Percentiles rank a stretch among this genome's conserved stretches.
Evolutionary conservation across 2,797 vertebrate genomes (phyloP).

Genomic region (Lepidocolaptes lacrymiger): DNA sequence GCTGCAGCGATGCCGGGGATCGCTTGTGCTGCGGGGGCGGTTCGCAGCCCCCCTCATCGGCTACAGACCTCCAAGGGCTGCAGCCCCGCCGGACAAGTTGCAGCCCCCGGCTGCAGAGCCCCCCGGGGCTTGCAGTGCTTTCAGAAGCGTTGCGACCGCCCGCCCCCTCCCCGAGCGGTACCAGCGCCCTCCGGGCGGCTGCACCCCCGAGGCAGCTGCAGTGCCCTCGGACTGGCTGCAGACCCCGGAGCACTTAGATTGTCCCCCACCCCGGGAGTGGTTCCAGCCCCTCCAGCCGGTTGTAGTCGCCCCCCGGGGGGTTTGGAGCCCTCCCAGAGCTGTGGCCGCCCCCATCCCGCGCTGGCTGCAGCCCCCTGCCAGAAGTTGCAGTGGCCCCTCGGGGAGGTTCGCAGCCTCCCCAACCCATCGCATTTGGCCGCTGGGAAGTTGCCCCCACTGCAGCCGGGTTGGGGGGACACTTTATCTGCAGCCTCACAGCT

Average conservation of each 20-base stretch:
- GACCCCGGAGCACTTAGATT: neutral
- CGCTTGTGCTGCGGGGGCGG: too few relatives aligned
- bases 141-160: neutral
- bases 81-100: neutral
- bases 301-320: neutral
- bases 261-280: neutral
- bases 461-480: fast-evolving
- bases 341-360: fast-evolving
- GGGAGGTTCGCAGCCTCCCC: neutral
- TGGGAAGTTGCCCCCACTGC: neutral
- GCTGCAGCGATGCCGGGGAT: neutral
- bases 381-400: neutral
- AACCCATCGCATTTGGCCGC: neutral
- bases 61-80: neutral
- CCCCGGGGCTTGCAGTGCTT: neutral
- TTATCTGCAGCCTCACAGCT: neutral
- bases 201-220: neutral
- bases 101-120: neutral
- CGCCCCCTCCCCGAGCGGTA: neutral
- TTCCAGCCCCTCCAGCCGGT: neutral
- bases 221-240: neutral
- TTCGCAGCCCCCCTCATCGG: neutral
- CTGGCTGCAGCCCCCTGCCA: neutral
- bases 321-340: neutral
- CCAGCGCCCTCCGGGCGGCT: too few relatives aligned